Evolutionary conservation across 2,797 vertebrate genomes (phyloP), one percentile per base, ranked within the genome.

Genomic region (Tadarida brasiliensis): DNA sequence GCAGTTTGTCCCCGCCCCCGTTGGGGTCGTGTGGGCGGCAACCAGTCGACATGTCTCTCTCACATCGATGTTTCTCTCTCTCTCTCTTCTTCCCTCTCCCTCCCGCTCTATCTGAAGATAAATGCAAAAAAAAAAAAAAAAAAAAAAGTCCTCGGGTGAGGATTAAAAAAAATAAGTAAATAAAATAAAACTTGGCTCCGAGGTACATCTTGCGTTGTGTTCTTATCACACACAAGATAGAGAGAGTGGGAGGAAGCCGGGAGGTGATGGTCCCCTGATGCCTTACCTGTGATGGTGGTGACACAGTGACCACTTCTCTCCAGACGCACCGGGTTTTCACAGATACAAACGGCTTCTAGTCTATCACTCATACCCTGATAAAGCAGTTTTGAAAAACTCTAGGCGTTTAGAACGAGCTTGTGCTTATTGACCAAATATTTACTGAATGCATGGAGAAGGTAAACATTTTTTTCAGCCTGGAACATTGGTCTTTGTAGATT

Each of bases 351-450:
- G 70, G 39, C 73, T 59, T 86, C 59, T 59, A 70, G 24, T 86
- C 9, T 57, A 77, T 78, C n/a, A 59, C 2, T 92, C 20, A 24
- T 68, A 49, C 39, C 39, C 78, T 28, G 22, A 59, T 63, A 17
- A 73, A 91, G 19, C 68, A 5, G n/a, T n/a, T 65, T 30, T 85
- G 68, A 47, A 89, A 51, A 71, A 63, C 20, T 30, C 6, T 78
- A 11, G 54, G 11, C 14, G 11, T 71, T 15, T 89, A 84, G 7
- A 92, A 65, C 85, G 51, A 80, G 65, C 28, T 73, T 39, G 15
- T 87, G n/a, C 59, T 82, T 65, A n/a, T 80, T 28, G 67, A 74
- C 33, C 73, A 56, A 88, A 28, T 87, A 61, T 86, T 81, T 93
- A 19, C 76, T 82, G 51, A 76, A 33, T 68, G 2, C 5, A 0